Conservation (phyloP, 2,888 invertebrate species). For the Nezara viridula region DNA sequence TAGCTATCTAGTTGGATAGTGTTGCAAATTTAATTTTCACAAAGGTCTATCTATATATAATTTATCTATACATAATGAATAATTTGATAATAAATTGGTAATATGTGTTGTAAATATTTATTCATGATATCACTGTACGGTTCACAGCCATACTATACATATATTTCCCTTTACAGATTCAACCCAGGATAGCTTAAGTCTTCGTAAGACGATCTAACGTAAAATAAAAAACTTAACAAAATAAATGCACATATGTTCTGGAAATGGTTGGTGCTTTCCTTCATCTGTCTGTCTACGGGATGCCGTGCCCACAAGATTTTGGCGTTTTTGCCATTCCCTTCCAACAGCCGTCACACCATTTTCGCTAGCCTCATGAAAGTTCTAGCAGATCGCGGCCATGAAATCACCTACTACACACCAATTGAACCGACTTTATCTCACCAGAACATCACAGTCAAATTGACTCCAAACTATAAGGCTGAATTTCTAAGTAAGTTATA, state of each 20-base stretch:
- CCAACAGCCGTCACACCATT: slow-evolving; percentile 65
- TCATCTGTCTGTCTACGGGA: background rate
- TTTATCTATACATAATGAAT: too few relatives aligned
- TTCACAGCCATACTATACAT: background rate
- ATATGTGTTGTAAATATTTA: too few relatives aligned
- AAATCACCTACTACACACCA: slow-evolving; percentile 63
- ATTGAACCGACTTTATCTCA: background rate
- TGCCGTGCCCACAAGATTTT: slow-evolving; percentile 60
- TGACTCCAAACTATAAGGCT: background rate
- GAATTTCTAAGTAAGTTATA: slow-evolving; percentile 46
- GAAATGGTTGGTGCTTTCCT: background rate
- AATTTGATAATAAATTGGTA: too few relatives aligned
- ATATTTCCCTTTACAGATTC: background rate
- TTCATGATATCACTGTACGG: too few relatives aligned
- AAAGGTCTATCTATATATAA: too few relatives aligned
- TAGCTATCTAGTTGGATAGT: too few relatives aligned
- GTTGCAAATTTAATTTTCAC: too few relatives aligned
- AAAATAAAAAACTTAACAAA: too few relatives aligned
- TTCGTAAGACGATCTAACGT: too few relatives aligned
- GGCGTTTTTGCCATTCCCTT: slow-evolving; percentile 65
- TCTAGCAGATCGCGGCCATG: slow-evolving; percentile 65
- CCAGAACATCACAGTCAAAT: background rate
- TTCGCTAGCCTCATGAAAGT: slow-evolving; percentile 63
- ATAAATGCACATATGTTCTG: background rate
- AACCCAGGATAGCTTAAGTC: too few relatives aligned